Evolutionary conservation across 2,888 invertebrate species (phyloP).

Genomic region (Scaptomyza reducta): DNA sequence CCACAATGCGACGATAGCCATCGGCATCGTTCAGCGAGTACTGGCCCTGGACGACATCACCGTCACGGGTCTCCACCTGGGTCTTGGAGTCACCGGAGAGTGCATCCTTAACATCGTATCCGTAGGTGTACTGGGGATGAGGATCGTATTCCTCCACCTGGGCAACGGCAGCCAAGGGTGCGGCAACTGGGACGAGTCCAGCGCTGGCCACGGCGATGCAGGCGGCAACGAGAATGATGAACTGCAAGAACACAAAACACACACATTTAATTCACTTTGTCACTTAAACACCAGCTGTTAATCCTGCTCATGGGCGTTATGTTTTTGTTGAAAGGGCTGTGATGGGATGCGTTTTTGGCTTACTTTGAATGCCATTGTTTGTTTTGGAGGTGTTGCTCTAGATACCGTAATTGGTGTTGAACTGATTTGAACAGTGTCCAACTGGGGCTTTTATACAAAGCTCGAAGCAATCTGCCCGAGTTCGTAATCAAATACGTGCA

Average conservation of each 20-base stretch:
- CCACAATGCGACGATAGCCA: constrained; percentile 83
- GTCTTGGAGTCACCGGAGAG: constrained; percentile 84
- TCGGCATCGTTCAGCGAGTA: constrained; percentile 84
- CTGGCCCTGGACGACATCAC: constrained; percentile 84
- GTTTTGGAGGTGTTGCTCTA: constrained; percentile 74
- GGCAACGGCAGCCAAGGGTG: constrained; percentile 77
- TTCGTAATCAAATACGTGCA: constrained; percentile 60
- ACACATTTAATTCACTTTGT: constrained; percentile 13
- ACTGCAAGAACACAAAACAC: constrained; percentile 64
- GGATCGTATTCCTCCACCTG: constrained; percentile 83
- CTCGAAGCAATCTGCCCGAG: constrained; percentile 52
- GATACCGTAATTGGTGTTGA: constrained; percentile 81
- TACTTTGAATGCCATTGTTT: constrained; percentile 83
- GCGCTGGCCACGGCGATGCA: constrained; percentile 80
- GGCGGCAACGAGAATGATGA: constrained; percentile 78
- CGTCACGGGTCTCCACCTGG: constrained; percentile 84
- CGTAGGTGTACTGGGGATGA: constrained; percentile 84
- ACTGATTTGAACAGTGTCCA: constrained; percentile 79
- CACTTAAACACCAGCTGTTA: constrained; percentile 11
- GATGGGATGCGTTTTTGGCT: constrained; percentile 40
- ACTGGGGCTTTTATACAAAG: constrained; percentile 79
- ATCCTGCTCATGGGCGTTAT: constrained; percentile 18
- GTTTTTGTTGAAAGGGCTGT: background rate
- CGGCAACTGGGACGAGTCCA: constrained; percentile 77
- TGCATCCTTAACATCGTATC: constrained; percentile 84